Base-by-base conservation (phyloP, 2,888 invertebrate species). In the Mythimna loreyi region DNA sequence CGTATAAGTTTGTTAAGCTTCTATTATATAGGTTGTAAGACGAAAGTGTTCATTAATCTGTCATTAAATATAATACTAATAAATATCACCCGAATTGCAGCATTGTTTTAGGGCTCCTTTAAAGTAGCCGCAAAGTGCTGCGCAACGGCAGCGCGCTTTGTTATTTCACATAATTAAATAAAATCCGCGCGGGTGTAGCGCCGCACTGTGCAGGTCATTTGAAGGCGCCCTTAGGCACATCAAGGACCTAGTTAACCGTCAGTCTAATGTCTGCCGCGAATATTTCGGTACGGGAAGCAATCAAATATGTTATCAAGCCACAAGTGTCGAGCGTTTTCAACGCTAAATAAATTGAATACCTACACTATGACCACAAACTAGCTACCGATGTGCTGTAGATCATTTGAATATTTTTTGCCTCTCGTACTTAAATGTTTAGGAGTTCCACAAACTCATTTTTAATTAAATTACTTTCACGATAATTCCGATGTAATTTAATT, bases 21-120 rank as follows among this genome's bases (percentile, higher is more conserved):
- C 57, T 74, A 67, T 76, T 80, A 76, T 76, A 67, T 80, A 85
- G 83, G 78, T 67, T 69, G 40, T 86, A 86, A 87, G 88, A 64
- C 80, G 59, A 72, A 84, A 87, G 82, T 87, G 85, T 73, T 79
- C 75, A 76, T 56, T 64, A 62, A 64, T 40, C 63, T 67, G 30
- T 66, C 30, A 36, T 7, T 33, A 30, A 19, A 49, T 30, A 47
- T 47, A 69, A 28, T 36, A 60, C 25, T 11, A 64, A 55, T 56
- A 36, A 21, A 47, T 40, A 59, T 21, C 36, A 43, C 25, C 7
- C 16, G 47, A 49, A 57, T 49, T 61, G n/a, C 23, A 52, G 40
- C 11, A 57, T 43, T 53, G 13, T 33, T 16, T n/a, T 36, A n/a
- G n/a, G n/a, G n/a, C n/a, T n/a, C n/a, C n/a, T n/a, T n/a, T n/a